Conservation (phyloP, 2,797 vertebrate genomes). For the Eurystomus glaucurus region DNA sequence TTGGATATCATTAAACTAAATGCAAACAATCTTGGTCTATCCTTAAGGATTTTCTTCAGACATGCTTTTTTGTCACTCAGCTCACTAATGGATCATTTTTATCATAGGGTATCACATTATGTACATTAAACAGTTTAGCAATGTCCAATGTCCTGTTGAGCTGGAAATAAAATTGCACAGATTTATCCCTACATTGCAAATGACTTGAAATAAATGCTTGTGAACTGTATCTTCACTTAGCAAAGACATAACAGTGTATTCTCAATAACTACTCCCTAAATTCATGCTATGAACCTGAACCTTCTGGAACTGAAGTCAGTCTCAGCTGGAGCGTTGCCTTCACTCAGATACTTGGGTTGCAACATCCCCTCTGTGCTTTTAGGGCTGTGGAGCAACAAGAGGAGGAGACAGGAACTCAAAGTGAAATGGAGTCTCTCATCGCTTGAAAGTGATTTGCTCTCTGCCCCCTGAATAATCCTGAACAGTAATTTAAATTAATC, state of each 20-base stretch:
- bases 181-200: background rate
- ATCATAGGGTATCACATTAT: background rate
- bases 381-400: background rate
- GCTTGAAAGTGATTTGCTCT: background rate
- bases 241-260: background rate
- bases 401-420: background rate
- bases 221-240: background rate
- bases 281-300: background rate
- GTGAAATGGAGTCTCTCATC: background rate
- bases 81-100: background rate
- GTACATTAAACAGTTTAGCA: background rate
- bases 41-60: background rate
- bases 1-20: conserved; percentile 45
- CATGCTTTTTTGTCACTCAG: background rate
- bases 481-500: background rate
- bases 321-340: background rate
- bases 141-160: background rate
- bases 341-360: background rate
- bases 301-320: background rate
- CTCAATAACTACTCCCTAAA: background rate
- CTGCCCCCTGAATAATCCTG: background rate
- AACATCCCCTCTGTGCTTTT: background rate
- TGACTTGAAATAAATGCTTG: background rate
- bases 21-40: background rate
- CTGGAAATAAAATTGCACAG: background rate